Conservation (phyloP, 2,113 vertebrate genomes). For the Aviceda subcristata region DNA sequence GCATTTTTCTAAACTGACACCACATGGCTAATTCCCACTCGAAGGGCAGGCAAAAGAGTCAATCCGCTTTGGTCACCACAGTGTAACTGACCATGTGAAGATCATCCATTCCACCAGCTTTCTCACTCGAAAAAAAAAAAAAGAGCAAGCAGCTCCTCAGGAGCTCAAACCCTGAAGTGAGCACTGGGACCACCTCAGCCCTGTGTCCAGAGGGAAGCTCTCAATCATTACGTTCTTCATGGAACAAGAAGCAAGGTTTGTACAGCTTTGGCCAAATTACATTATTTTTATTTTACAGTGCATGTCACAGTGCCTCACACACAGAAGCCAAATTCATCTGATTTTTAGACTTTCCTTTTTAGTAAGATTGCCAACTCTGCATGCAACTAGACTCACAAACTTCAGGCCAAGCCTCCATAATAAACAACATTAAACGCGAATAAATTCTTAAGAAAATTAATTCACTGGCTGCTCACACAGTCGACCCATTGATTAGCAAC, state of each 20-base stretch:
- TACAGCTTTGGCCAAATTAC: not conserved
- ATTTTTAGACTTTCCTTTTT: not conserved
- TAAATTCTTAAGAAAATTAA: not conserved
- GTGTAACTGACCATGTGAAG: not conserved
- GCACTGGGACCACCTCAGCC: not conserved
- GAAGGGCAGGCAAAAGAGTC: not conserved
- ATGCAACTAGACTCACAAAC: not conserved
- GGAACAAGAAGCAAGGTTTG: not conserved
- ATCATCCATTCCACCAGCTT: not conserved
- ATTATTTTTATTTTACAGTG: not conserved
- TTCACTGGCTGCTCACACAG: not conserved
- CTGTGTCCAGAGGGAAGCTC: not conserved
- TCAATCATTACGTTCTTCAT: not conserved
- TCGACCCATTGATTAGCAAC: not conserved
- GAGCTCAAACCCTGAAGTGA: not conserved
- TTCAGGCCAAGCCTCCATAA: not conserved
- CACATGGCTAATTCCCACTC: not conserved
- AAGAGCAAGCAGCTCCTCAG: not conserved
- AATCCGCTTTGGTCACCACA: not conserved
- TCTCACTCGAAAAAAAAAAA: not conserved
- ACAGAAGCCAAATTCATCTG: not conserved
- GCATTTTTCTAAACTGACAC: not conserved
- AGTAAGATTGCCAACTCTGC: not conserved
- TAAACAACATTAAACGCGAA: not conserved
- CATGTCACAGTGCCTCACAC: rapidly evolving